Evolutionary conservation across 2,797 vertebrate genomes (phyloP).

Genomic region (Mycteria americana): DNA sequence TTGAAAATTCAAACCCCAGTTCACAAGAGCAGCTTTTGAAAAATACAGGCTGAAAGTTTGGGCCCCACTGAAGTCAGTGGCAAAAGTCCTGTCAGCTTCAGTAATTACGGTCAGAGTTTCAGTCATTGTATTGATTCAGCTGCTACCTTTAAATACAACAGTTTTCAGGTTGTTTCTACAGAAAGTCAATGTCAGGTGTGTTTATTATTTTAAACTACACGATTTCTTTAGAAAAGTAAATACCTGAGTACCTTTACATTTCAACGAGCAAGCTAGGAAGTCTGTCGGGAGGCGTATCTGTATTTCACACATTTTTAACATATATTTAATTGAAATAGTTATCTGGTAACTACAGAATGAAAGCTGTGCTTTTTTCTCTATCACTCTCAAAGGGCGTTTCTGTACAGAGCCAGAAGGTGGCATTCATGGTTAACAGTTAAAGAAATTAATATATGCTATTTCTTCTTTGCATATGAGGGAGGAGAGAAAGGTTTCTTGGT

Average conservation of each 20-base stretch:
- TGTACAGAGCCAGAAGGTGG: slow-evolving; percentile 52
- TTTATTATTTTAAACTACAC: slow-evolving; percentile 41
- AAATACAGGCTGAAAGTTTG: background rate
- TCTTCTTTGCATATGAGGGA: background rate
- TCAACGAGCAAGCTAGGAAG: background rate
- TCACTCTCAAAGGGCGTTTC: background rate
- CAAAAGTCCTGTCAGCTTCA: background rate
- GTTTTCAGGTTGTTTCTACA: slow-evolving; percentile 16
- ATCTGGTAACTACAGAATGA: background rate
- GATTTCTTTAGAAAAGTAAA: slow-evolving; percentile 28
- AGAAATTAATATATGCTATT: background rate
- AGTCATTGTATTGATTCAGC: slow-evolving; percentile 36
- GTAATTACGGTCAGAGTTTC: background rate
- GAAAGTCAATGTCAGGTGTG: background rate
- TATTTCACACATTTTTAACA: background rate
- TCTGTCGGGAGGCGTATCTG: background rate
- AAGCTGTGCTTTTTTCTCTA: background rate
- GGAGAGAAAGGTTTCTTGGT: background rate
- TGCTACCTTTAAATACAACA: background rate
- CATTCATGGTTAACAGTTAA: slow-evolving; percentile 39
- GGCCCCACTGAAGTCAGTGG: background rate
- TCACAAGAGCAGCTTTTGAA: background rate
- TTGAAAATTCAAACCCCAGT: background rate
- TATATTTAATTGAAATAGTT: background rate
- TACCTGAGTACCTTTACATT: background rate